phyloP scores from a whole-genome alignment of 2,797 vertebrate species.

The Chanos chanos region DNA sequence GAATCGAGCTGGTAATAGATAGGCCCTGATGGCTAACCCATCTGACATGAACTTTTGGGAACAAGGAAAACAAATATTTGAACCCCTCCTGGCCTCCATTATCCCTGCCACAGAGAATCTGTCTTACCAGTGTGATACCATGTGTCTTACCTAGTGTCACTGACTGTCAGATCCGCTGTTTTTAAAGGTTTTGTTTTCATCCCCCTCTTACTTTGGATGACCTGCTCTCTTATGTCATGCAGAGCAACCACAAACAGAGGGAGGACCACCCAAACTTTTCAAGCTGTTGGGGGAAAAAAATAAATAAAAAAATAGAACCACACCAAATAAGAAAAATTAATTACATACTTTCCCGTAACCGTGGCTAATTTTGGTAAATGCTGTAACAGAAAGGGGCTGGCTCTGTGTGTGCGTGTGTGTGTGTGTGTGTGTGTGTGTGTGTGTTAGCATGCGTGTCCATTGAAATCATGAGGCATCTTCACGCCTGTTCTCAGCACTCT shows the following conservation, averaged over 20 bases:
- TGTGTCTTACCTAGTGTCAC: constrained; percentile 53
- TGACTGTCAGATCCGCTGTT: constrained; percentile 53
- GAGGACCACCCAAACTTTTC: no score
- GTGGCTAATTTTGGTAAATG: no score
- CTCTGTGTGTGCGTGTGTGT: no score
- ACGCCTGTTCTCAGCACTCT: no score
- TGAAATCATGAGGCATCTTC: no score
- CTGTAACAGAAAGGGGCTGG: no score
- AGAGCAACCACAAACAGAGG: no score
- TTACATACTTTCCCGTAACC: no score
- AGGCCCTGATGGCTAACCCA: constrained; percentile 65
- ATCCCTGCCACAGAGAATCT: constrained; percentile 68
- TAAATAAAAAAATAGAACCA: neutral
- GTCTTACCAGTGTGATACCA: constrained; percentile 55
- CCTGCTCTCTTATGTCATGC: no score
- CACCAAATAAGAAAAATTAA: neutral
- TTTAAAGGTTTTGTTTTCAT: constrained; percentile 54
- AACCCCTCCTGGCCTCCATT: constrained; percentile 62
- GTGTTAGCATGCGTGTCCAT: no score
- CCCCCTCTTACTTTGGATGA: neutral
- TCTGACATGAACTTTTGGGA: constrained; percentile 76
- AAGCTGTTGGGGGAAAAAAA: no score
- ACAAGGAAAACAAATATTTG: constrained; percentile 79
- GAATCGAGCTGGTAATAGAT: constrained; percentile 75
- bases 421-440: no score